Conservation (phyloP, 2,888 invertebrate species). For the Ptychoptera albimana region DNA sequence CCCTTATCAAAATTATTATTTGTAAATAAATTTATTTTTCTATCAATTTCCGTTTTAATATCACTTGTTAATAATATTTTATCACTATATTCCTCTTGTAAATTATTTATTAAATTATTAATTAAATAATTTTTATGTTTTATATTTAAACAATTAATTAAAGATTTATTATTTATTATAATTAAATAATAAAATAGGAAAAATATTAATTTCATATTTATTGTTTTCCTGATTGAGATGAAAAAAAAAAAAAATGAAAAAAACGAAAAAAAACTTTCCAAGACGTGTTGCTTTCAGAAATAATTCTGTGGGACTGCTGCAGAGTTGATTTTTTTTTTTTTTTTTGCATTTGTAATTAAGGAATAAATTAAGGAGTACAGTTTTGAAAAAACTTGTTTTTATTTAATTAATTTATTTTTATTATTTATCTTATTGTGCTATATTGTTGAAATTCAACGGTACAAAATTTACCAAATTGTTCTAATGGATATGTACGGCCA, state of each 20-base stretch:
- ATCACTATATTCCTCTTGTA: not conserved
- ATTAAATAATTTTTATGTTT: not conserved
- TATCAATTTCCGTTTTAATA: not conserved
- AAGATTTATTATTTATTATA: not conserved
- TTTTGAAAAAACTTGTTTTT: too few relatives aligned
- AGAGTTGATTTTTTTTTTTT: too few relatives aligned
- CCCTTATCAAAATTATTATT: slow-evolving; percentile 26
- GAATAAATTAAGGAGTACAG: too few relatives aligned
- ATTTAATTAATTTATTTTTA: not conserved
- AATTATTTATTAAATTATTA: not conserved
- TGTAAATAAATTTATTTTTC: not conserved
- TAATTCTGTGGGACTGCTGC: too few relatives aligned
- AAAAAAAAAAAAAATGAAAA: too few relatives aligned
- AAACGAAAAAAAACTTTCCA: too few relatives aligned
- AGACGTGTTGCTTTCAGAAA: too few relatives aligned
- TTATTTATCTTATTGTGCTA: slow-evolving; percentile 56
- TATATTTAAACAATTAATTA: not conserved
- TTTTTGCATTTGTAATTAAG: too few relatives aligned
- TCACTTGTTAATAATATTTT: not conserved
- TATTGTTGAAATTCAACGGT: slow-evolving; percentile 70
- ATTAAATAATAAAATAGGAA: not conserved
- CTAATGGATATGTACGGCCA: slow-evolving; percentile 37
- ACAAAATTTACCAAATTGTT: slow-evolving; percentile 61
- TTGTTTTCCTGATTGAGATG: not conserved
- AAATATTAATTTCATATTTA: not conserved